Base-by-base conservation (phyloP, 2,888 invertebrate species). In the Cephus rjabovi region DNA sequence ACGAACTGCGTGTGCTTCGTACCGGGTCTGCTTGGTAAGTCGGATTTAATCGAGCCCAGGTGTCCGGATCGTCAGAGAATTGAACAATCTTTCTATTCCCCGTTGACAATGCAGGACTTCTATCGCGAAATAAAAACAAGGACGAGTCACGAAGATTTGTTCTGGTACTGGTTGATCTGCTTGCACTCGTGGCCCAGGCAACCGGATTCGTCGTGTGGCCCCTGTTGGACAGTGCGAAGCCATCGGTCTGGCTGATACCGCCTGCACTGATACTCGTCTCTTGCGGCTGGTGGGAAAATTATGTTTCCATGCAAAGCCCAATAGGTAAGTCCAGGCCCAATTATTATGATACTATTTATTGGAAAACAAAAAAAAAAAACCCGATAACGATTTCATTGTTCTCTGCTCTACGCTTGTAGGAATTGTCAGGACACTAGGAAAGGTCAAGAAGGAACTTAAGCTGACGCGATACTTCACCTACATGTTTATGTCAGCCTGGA, bases 211-310 rank as follows among this genome's bases (percentile, higher is more conserved):
- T 98, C 80, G 95, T 98, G 30, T 98, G 98, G 97, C 98, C 98
- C n/a, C 92, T 97, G 77, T 92, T 96, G 80, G 95, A 97, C 89
- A 95, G 95, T 23, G 84, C 89, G 82, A 95, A 95, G 81, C 95
- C 95, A 0, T 94, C 95, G 76, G 91, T 97, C 69, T 97, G 97
- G 97, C 93, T 97, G 73, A 96, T 99, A 85, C 98, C 98, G 0
- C 93, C 97, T 0, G 94, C 98, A 0, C 94, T 98, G 69, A 92
- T 98, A 77, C 94, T 98, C 86, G 96, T 98, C 82, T 99, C 99
- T 0, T 94, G 97, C 69, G 97, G 97, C 34, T 99, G 98, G 98
- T 99, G 99, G 99, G 99, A 99, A 92, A 99, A 99, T 92, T 99
- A 97, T 90, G 97, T 98, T 1, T 96, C 97, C 79, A 94, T 95